Conservation (phyloP, 1,140 invertebrate species). For the Drusus annulatus region DNA sequence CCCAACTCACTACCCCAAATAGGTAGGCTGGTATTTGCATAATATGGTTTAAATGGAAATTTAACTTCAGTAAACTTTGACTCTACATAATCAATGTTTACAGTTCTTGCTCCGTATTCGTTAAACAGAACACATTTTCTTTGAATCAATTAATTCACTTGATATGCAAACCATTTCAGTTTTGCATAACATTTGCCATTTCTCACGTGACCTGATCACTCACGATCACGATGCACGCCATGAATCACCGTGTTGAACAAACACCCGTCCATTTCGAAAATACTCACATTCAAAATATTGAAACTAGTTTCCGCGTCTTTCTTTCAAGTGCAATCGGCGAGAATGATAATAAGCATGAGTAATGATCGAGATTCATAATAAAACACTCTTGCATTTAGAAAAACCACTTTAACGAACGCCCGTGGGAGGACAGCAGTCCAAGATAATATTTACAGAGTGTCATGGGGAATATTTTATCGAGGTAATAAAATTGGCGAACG, state of each 20-base stretch:
- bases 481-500: constrained; percentile 24
- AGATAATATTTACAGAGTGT: constrained; percentile 40
- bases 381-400: constrained; percentile 38
- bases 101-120: too few species aligned
- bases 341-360: constrained; percentile 39
- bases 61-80: too few species aligned
- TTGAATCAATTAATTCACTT: too few species aligned
- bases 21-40: too few species aligned
- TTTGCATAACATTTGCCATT: constrained; percentile 3
- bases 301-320: constrained; percentile 12
- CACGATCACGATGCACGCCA: not conserved
- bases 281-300: constrained; percentile 12
- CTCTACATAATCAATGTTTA: too few species aligned
- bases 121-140: not conserved
- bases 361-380: constrained; percentile 31
- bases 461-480: constrained; percentile 36
- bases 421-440: constrained; percentile 18
- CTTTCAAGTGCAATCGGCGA: constrained; percentile 5
- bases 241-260: constrained; percentile 5
- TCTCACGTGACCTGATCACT: not conserved
- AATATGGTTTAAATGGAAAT: too few species aligned
- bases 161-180: too few species aligned
- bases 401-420: not conserved
- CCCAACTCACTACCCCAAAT: too few species aligned
- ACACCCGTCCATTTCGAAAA: constrained; percentile 7